Evolutionary conservation across 2,888 invertebrate genomes (phyloP).

Genomic region (Anagyrus pseudococci): DNA sequence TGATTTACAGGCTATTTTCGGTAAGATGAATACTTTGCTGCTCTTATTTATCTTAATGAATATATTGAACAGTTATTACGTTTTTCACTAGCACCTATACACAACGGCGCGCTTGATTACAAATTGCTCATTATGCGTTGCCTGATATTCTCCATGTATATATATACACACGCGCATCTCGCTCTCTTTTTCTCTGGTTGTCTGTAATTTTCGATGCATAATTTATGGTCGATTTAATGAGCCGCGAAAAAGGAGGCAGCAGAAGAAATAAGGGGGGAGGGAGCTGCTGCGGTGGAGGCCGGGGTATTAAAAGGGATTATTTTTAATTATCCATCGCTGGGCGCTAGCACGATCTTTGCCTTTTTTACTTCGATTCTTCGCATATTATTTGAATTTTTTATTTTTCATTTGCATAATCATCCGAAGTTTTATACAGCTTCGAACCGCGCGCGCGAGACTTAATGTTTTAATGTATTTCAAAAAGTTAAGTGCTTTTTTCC

Average conservation of each 20-base stretch:
- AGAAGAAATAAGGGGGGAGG: constrained; percentile 46
- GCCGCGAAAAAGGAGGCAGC: constrained; percentile 58
- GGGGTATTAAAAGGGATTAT: constrained; percentile 53
- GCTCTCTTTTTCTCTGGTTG: constrained; percentile 34
- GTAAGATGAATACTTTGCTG: too few relatives aligned
- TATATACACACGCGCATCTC: neutral
- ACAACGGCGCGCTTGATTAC: constrained; percentile 58
- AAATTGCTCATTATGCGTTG: constrained; percentile 61
- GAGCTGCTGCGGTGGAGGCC: constrained; percentile 11
- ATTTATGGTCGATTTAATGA: constrained; percentile 62
- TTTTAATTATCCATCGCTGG: constrained; percentile 57
- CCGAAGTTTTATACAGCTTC: too few relatives aligned
- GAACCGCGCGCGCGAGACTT: too few relatives aligned
- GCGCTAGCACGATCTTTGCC: constrained; percentile 26
- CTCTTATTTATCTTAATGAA: too few relatives aligned
- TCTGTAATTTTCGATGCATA: constrained; percentile 62
- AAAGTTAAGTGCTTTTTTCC: too few relatives aligned
- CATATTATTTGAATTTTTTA: constrained; percentile 33
- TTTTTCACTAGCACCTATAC: constrained; percentile 58
- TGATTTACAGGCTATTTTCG: too few relatives aligned
- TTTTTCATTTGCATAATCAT: constrained; percentile 34
- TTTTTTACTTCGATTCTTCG: constrained; percentile 22
- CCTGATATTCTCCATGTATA: too few relatives aligned
- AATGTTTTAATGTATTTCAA: too few relatives aligned
- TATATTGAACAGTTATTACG: constrained; percentile 48